phyloP scores from a whole-genome alignment of 1,140 invertebrate species.

The Ectropis grisescens region DNA sequence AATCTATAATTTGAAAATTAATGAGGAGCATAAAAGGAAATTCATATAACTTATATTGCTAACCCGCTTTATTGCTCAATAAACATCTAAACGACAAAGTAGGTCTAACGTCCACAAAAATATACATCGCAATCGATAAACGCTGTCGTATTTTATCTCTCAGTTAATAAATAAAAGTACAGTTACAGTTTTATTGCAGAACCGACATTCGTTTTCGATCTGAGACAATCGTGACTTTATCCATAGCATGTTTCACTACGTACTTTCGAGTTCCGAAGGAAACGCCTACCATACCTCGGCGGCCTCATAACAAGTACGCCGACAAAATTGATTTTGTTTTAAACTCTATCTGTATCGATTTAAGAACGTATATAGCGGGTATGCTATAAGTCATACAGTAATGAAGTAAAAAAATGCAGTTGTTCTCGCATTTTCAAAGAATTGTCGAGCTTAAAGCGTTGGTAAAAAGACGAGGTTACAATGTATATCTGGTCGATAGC shows the following conservation, averaged over 20 bases:
- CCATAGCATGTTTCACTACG: not conserved
- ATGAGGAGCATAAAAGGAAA: no score
- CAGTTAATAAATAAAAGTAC: no score
- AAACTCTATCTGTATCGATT: slow-evolving; percentile 9
- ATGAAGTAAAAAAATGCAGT: slow-evolving; percentile 12
- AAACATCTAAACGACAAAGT: no score
- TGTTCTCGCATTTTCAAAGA: not conserved
- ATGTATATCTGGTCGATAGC: slow-evolving; percentile 6
- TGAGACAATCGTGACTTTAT: slow-evolving; percentile 23
- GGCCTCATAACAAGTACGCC: slow-evolving; percentile 12
- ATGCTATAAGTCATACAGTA: no score
- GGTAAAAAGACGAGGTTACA: slow-evolving; percentile 10
- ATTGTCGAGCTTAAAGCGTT: slow-evolving; percentile 3
- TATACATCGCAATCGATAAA: no score
- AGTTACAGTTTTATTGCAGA: no score
- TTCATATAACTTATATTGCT: no score
- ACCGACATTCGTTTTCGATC: not conserved
- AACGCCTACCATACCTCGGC: slow-evolving; percentile 39
- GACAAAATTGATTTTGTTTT: slow-evolving; percentile 10
- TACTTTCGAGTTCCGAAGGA: slow-evolving; percentile 20
- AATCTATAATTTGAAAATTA: no score
- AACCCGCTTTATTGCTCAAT: no score
- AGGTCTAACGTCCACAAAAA: no score
- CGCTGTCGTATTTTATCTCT: no score
- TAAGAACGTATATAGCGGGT: no score